Evolutionary conservation across 1,140 invertebrate genomes (phyloP).

Genomic region (Calephelis nemesis): DNA sequence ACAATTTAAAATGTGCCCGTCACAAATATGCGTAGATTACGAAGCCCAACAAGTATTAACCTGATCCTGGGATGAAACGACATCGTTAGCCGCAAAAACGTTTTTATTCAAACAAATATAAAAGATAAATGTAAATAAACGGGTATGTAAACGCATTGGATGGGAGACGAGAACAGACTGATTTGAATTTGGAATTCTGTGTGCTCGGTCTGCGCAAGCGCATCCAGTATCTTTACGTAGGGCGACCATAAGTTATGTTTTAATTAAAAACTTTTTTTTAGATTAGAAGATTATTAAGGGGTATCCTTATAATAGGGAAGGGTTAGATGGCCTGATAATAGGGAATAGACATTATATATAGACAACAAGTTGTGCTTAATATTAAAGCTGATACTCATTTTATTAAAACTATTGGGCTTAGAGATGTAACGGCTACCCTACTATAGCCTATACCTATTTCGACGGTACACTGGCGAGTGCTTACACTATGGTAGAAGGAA

Average conservation of each 20-base stretch:
- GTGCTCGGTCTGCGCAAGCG: constrained; percentile 48
- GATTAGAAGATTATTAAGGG: too few species aligned
- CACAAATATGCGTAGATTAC: constrained; percentile 6
- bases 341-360: too few species aligned
- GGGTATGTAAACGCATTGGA: constrained; percentile 58
- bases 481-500: too few species aligned
- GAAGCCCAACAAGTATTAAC: constrained; percentile 7
- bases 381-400: too few species aligned
- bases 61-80: constrained; percentile 21
- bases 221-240: constrained; percentile 54
- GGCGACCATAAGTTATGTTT: constrained; percentile 41
- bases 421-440: too few species aligned
- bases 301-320: too few species aligned
- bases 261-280: constrained; percentile 1
- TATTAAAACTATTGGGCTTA: too few species aligned
- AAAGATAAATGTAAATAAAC: constrained; percentile 58
- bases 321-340: too few species aligned
- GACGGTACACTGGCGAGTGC: too few species aligned
- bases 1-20: too few species aligned
- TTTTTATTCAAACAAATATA: constrained; percentile 46
- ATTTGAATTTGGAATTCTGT: constrained; percentile 69
- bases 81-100: constrained; percentile 62
- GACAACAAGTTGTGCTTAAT: too few species aligned
- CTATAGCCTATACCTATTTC: too few species aligned
- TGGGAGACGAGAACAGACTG: constrained; percentile 58